Base-by-base conservation (phyloP, 2,888 invertebrate genomes). In the Chouioia cunea region DNA sequence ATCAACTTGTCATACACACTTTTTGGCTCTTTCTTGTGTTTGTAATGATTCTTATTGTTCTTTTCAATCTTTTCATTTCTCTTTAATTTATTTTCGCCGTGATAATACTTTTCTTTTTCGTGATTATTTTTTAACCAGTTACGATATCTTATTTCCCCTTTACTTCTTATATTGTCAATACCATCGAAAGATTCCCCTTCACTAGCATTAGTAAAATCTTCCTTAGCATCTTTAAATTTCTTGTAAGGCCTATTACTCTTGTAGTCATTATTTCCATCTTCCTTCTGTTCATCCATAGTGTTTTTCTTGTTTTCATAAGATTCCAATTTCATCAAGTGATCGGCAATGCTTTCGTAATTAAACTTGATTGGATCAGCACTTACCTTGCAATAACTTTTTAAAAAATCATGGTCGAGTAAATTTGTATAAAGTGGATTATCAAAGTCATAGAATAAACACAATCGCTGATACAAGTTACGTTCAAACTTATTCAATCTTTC, bases 81-180 rank as follows among this genome's bases (percentile, higher is more conserved):
- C 16, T 52, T 18, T 20, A 59, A 57, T 16, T 57, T 60, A 54
- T 57, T 68, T 16, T 70, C 59, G 44, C 68, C 63, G 10, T 57
- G 12, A 27, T 16, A 15, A 22, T 67, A 56, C 12, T 73, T 70
- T 22, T 59, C 65, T 60, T 62, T 73, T 52, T 75, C 66, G 18
- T 60, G 47, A 64, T 70, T 74, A 18, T 58, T 74, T 12, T 68
- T 75, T 46, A 71, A 74, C 73, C 71, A 74, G 12, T 68, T 66
- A 27, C 56, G 52, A 44, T 62, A 46, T 68, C 60, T 72, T 47
- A 68, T 47, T 62, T 73, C 71, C 46, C 73, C 71, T 53, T 70
- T 59, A 57, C 67, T 69, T 48, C 71, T 74, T 2, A 6, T 27
- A 46, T 12, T 18, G 4, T n/a, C 15, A 43, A 23, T 47, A 47